These are phyloP conservation scores for Crocallis elinguaria DNA, from an alignment of 2,888 invertebrate species.

Conservation along the genomic window DNA sequence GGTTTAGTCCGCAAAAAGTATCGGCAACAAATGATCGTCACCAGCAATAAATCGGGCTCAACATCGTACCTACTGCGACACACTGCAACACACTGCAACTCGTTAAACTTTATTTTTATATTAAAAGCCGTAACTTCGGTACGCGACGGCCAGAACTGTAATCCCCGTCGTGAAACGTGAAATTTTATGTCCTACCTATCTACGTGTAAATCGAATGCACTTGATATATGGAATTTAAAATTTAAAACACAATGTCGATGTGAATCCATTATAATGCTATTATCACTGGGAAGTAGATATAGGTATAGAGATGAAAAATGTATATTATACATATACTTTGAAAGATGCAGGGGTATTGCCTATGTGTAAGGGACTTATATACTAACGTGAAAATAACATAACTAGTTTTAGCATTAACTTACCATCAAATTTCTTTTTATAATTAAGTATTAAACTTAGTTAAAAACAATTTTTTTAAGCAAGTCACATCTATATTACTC, in stretches of 20 bases:
- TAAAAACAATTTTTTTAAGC: no score
- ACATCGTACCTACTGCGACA: conserved; percentile 68
- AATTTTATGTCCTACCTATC: conserved; percentile 49
- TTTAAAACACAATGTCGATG: conserved; percentile 17
- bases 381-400: no score
- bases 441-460: no score
- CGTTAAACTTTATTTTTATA: conserved; percentile 83
- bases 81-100: conserved; percentile 74
- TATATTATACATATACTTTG: no score
- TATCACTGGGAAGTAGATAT: no score
- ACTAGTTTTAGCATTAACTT: no score
- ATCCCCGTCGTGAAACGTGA: conserved; percentile 65
- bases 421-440: no score
- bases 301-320: no score
- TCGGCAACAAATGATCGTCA: conserved; percentile 67
- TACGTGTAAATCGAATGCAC: conserved; percentile 37
- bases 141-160: conserved; percentile 66
- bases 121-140: conserved; percentile 76
- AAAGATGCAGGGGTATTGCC: no score
- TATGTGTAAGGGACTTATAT: no score
- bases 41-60: conserved; percentile 77
- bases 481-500: no score
- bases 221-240: conserved; percentile 29
- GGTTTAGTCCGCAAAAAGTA: conserved; percentile 66
- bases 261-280: background rate